phyloP scores from a whole-genome alignment of 1,140 invertebrate species.

The Asbolus verrucosus region DNA sequence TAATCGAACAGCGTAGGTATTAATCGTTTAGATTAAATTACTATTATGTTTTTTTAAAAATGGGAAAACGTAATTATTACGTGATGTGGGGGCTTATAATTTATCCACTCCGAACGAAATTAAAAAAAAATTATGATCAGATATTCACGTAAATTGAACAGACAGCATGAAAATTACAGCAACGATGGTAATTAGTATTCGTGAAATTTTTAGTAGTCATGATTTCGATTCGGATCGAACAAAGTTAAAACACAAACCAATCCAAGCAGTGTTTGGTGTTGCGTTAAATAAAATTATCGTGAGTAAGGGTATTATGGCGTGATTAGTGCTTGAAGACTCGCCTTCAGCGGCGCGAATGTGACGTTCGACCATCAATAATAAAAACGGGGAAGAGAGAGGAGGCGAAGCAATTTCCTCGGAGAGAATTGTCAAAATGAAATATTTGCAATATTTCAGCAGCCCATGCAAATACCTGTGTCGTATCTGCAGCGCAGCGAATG shows the following conservation, averaged over 20 bases:
- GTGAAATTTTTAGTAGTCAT: neutral
- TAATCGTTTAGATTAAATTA: too few relatives aligned
- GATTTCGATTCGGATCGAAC: neutral
- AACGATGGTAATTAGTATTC: neutral
- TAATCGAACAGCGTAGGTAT: too few relatives aligned
- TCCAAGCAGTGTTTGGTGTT: neutral
- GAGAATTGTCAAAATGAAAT: slow-evolving; percentile 11
- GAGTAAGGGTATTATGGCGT: neutral
- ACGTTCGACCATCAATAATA: slow-evolving; percentile 10
- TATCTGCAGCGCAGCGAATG: neutral
- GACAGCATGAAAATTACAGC: neutral
- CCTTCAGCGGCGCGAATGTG: neutral
- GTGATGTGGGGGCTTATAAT: too few relatives aligned
- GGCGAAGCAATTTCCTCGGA: slow-evolving; percentile 2
- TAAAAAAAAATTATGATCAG: neutral
- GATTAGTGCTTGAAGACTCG: neutral
- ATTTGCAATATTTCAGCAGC: neutral
- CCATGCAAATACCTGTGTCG: neutral
- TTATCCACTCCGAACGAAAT: too few relatives aligned
- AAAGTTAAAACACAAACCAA: neutral
- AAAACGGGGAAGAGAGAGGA: neutral
- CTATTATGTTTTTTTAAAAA: too few relatives aligned
- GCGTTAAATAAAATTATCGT: neutral
- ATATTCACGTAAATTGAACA: neutral
- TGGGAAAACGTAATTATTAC: too few relatives aligned